Evolutionary conservation across 2,888 invertebrate species (phyloP), one percentile per base, ranked within the genome.

Genomic region (Cataglyphis livida): DNA sequence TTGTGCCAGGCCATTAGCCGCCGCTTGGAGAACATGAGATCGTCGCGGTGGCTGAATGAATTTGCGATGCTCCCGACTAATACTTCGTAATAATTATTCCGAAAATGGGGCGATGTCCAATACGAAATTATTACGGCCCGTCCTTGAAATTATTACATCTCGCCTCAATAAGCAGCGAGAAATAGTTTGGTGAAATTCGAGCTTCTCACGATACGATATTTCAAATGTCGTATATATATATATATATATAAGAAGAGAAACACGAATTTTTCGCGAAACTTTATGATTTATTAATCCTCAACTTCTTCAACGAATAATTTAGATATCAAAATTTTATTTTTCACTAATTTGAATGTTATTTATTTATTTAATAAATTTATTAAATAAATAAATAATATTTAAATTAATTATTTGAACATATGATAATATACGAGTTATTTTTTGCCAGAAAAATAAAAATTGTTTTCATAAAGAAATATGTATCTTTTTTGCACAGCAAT

Each of bases 11-110:
- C 59, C 71, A 79, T 79, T 79, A 79, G 78, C 71, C 59, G 32
- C 35, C 44, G 59, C 44, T 79, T 48, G 78, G 78, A 79, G 71
- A 78, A 25, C 41, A 41, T 68, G 54, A 35, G 15, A 76, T 54
- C 41, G 35, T 79, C 32, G 78, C 35, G 78, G 71, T 71, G 12
- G 59, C 59, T 59, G 78, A 48, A 78, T 78, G 78, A 78, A 79
- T 79, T 71, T 79, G 78, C 57, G 78, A 59, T 41, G 32, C 59
- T 61, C 62, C 6, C 35, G 78, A 35, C 59, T 79, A 71, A 79
- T 79, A 79, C 59, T 79, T 70, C 12, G 59, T 71, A 79, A 79
- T 79, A 78, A 78, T 70, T 78, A 79, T 79, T 79, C 71, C 32
- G 32, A 44, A 79, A 79, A 35, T 79, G 25, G 59, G 44, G 35